A percentile compares a stretch with the other conserved stretches of the same genome.
Evolutionary conservation across 2,797 vertebrate genomes (phyloP).

Genomic region (Gouania willdenowi): DNA sequence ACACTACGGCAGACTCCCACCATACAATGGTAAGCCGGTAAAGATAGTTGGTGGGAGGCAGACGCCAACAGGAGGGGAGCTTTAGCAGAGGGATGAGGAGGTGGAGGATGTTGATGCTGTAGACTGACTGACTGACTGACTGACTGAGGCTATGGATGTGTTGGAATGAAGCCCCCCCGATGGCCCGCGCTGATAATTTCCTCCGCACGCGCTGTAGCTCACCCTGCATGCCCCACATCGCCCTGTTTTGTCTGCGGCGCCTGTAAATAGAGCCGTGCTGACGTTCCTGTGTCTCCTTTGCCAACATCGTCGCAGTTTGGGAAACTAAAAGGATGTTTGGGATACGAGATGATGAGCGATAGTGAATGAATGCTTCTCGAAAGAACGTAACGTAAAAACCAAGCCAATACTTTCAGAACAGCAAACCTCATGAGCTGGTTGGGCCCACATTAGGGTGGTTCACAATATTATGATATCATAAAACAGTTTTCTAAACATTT

Average conservation of each 20-base stretch:
- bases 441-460: too few species aligned
- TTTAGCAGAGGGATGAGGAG: slow-evolving; percentile 20
- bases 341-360: too few species aligned
- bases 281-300: neutral
- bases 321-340: too few species aligned
- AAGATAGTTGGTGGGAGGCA: slow-evolving; percentile 57
- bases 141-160: slow-evolving; percentile 32
- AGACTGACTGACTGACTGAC: slow-evolving; percentile 23
- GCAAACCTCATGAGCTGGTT: too few species aligned
- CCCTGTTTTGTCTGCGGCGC: slow-evolving; percentile 48
- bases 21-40: slow-evolving; percentile 51
- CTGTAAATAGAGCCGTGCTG: slow-evolving; percentile 15
- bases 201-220: slow-evolving; percentile 20
- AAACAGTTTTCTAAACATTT: too few species aligned
- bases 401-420: too few species aligned
- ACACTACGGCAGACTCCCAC: slow-evolving; percentile 54
- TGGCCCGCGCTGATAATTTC: slow-evolving; percentile 39
- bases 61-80: slow-evolving; percentile 29
- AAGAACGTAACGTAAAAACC: too few species aligned
- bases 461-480: too few species aligned
- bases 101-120: slow-evolving; percentile 16
- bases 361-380: too few species aligned
- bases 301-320: too few species aligned
- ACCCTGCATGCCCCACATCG: slow-evolving; percentile 20
- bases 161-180: slow-evolving; percentile 52